Percentiles rank a stretch among this genome's conserved stretches.
Conservation (phyloP, 2,113 vertebrate genomes). For the Salvator merianae region DNA sequence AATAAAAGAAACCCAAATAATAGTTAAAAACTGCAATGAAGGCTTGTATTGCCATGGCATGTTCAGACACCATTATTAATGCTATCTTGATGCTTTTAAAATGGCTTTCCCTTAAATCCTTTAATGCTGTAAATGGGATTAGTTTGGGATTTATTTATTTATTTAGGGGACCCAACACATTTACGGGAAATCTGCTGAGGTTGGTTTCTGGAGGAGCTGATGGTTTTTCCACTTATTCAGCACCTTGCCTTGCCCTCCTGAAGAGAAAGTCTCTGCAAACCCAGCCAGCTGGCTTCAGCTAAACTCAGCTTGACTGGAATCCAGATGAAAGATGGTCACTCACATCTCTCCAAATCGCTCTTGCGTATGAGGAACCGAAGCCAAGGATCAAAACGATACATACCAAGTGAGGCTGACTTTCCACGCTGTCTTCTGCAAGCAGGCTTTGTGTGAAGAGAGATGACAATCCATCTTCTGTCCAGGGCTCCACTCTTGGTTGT, state of each 20-base stretch:
- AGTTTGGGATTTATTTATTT: slow-evolving; percentile 20
- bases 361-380: no score
- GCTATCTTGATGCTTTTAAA: slow-evolving; percentile 47
- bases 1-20: neutral
- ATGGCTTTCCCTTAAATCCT: slow-evolving; percentile 50
- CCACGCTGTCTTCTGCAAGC: neutral
- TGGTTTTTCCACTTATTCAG: neutral
- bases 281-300: neutral
- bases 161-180: slow-evolving; percentile 33
- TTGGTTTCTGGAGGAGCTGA: slow-evolving; percentile 9
- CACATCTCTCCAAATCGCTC: neutral
- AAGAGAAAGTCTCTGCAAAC: neutral
- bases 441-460: no score
- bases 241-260: neutral
- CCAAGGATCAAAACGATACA: neutral
- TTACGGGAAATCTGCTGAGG: slow-evolving; percentile 30
- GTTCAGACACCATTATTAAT: slow-evolving; percentile 41
- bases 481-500: neutral
- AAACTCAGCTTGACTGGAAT: neutral
- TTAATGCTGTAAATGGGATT: slow-evolving; percentile 47
- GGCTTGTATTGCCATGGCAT: neutral
- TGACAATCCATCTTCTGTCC: neutral
- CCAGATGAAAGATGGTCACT: neutral
- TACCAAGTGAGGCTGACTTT: neutral
- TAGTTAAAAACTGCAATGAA: slow-evolving; percentile 7